These are phyloP conservation scores for Leptopilina drosophilae DNA, from an alignment of 2,888 invertebrate species.

Conservation along the genomic window DNA sequence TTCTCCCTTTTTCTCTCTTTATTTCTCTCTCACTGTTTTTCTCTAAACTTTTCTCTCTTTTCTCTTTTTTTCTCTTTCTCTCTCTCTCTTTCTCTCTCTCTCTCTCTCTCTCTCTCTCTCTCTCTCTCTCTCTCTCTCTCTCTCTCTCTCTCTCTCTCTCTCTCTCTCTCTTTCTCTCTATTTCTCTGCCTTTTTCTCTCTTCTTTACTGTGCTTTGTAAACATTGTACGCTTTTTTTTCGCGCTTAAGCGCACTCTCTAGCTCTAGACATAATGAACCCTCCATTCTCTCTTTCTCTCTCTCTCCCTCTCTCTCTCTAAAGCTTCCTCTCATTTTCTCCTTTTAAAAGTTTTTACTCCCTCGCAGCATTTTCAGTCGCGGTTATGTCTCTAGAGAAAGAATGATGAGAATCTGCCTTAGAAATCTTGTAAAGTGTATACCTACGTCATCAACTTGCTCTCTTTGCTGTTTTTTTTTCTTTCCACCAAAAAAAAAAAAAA, in stretches of 20 bases:
- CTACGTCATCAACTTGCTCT: slow-evolving; percentile 20
- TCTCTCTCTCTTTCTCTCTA: background rate
- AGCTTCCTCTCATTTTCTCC: slow-evolving; percentile 7
- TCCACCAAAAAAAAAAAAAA: background rate
- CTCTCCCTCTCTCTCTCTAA: slow-evolving; percentile 23
- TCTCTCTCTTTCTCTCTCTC: background rate
- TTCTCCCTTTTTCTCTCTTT: background rate
- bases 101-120: background rate
- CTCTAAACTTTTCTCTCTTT: too few relatives aligned
- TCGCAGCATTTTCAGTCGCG: slow-evolving; percentile 10
- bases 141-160: too few relatives aligned
- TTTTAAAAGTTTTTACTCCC: slow-evolving; percentile 9
- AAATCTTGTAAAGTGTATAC: slow-evolving; percentile 19
- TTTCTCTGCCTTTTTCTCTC: background rate
- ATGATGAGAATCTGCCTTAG: slow-evolving; percentile 20
- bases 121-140: too few relatives aligned
- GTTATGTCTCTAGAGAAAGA: slow-evolving; percentile 28
- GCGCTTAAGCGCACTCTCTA: slow-evolving; percentile 28
- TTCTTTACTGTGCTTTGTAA: slow-evolving; percentile 37
- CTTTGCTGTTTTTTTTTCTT: slow-evolving; percentile 1
- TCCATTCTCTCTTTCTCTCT: slow-evolving; percentile 41
- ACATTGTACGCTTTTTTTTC: slow-evolving; percentile 44
- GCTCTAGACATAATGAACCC: slow-evolving; percentile 28
- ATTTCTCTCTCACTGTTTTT: slow-evolving; percentile 42
- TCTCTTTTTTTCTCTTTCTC: too few relatives aligned